Evolutionary conservation across 2,797 vertebrate species (phyloP).

Genomic region (Acanthurus leucopareius): DNA sequence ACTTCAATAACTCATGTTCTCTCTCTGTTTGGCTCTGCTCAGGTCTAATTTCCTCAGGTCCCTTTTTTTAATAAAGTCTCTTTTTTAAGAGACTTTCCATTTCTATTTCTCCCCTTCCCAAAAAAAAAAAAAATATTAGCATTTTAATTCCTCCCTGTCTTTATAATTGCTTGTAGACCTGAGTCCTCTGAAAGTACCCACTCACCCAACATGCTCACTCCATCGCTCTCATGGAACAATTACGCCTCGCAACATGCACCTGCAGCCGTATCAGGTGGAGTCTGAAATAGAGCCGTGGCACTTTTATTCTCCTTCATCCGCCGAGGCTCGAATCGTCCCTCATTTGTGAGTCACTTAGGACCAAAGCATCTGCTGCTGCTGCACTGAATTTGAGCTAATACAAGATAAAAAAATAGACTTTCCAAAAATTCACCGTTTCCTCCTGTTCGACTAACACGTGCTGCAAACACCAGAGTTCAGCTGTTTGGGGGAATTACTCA

Average conservation of each 20-base stretch:
- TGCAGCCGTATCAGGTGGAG: neutral
- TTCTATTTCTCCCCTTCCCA: neutral
- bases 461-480: neutral
- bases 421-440: neutral
- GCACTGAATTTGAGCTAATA: neutral
- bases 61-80: neutral
- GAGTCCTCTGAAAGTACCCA: neutral
- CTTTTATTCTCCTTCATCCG: no score
- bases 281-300: neutral
- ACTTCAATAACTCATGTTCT: neutral
- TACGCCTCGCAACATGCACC: neutral
- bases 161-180: neutral
- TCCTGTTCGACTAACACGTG: neutral
- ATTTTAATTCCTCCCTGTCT: neutral
- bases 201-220: no score
- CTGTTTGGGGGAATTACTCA: neutral
- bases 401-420: no score
- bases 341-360: neutral
- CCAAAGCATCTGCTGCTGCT: no score
- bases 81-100: no score
- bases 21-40: neutral
- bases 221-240: neutral
- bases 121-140: neutral
- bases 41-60: neutral
- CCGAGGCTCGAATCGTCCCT: neutral